These are phyloP conservation scores for Holacanthus passer DNA, from an alignment of 2,113 vertebrate species.

Conservation along the genomic window DNA sequence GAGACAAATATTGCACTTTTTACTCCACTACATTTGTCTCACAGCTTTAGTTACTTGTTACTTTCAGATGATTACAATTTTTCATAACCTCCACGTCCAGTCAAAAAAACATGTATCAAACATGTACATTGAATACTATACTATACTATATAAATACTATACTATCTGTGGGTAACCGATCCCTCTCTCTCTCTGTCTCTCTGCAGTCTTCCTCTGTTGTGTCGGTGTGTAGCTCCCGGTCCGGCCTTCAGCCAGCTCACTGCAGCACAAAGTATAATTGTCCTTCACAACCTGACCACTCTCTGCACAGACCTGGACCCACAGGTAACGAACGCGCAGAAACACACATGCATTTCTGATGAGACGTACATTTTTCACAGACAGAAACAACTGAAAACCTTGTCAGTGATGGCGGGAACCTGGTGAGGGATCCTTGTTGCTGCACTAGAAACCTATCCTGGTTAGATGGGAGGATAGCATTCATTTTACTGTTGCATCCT, in stretches of 20 bases:
- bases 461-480: no score
- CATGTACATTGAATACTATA: no score
- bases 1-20: no score
- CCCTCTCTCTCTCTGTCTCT: neutral
- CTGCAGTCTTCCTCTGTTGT: conserved; percentile 73
- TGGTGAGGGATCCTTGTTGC: neutral
- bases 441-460: no score
- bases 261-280: neutral
- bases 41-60: no score
- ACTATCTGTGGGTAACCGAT: neutral
- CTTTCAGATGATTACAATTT: no score
- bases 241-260: conserved; percentile 69
- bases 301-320: conserved; percentile 67
- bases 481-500: no score
- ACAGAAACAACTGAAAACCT: no score
- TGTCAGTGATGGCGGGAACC: neutral
- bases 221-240: conserved; percentile 72
- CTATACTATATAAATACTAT: no score
- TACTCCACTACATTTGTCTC: no score
- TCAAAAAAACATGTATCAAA: no score
- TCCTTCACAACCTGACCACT: conserved; percentile 58
- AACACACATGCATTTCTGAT: neutral
- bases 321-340: conserved; percentile 58
- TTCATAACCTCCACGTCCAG: no score
- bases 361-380: neutral